phyloP scores from a whole-genome alignment of 1,140 invertebrate species.

The Saccostrea echinata region DNA sequence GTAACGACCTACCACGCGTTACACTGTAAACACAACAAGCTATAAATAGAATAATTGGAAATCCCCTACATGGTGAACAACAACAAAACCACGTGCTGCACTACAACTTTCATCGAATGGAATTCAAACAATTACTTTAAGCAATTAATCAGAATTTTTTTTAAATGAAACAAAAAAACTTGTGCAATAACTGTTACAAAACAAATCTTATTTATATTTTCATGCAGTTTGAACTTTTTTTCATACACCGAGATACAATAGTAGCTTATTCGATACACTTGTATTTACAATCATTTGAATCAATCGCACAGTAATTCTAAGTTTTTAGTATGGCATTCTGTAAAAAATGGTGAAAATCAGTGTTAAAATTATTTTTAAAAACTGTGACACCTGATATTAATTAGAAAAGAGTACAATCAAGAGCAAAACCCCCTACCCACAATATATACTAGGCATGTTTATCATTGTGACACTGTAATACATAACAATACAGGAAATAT shows the following conservation, averaged over 20 bases:
- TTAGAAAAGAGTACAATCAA: too few species aligned
- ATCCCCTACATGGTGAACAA: slow-evolving; percentile 10
- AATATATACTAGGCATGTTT: not conserved
- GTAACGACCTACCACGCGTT: not conserved
- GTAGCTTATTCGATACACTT: not conserved
- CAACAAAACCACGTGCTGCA: slow-evolving; percentile 15
- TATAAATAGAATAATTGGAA: slow-evolving; percentile 24
- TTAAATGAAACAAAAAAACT: not conserved
- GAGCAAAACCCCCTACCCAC: too few species aligned
- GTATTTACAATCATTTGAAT: not conserved
- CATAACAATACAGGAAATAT: slow-evolving; percentile 3
- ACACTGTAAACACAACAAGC: not conserved
- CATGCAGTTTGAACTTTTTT: not conserved
- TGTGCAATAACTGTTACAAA: not conserved
- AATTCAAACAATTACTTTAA: not conserved
- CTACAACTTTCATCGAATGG: not conserved
- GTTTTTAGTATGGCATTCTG: not conserved
- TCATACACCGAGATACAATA: not conserved
- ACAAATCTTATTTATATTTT: not conserved
- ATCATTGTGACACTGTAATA: not conserved
- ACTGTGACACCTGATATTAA: too few species aligned
- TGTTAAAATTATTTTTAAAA: too few species aligned
- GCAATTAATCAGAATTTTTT: not conserved
- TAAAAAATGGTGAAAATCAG: too few species aligned
- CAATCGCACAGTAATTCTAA: not conserved